phyloP scores from a whole-genome alignment of 2,888 invertebrate genomes.

The Drosophila anomelani region DNA sequence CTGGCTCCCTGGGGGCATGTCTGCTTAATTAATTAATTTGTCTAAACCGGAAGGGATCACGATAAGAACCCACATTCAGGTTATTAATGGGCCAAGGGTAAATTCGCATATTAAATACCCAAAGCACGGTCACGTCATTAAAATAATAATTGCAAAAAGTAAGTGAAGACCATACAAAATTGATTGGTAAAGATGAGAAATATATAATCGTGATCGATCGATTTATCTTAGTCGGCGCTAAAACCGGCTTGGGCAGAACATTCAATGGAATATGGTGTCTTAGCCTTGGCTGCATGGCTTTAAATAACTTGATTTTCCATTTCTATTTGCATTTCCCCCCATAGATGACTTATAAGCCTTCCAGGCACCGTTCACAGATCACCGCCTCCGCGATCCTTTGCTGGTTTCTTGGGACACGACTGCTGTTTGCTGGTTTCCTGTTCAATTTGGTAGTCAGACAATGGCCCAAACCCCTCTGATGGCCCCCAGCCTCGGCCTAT shows the following conservation, averaged over 20 bases:
- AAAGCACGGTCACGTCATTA: constrained; percentile 8
- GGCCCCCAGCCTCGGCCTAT: not conserved
- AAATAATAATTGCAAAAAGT: constrained; percentile 18
- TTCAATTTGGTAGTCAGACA: constrained; percentile 41
- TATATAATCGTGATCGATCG: constrained; percentile 17
- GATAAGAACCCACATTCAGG: constrained; percentile 5
- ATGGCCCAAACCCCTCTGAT: constrained; percentile 6
- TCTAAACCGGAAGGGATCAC: constrained; percentile 19
- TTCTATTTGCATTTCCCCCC: constrained; percentile 28
- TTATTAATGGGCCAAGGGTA: constrained; percentile 19
- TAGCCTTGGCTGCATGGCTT: not conserved
- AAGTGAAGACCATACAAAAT: constrained; percentile 8
- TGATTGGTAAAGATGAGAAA: constrained; percentile 6
- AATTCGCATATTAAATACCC: constrained; percentile 27
- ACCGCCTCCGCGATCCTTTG: constrained; percentile 11
- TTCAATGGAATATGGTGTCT: constrained; percentile 4
- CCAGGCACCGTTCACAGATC: constrained; percentile 1
- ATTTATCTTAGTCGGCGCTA: not conserved
- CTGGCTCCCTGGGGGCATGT: constrained; percentile 1
- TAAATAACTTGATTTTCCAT: constrained; percentile 12
- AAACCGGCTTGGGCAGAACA: constrained; percentile 30
- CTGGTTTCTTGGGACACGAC: constrained; percentile 4
- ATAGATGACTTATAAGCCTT: constrained; percentile 8
- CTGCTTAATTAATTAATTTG: constrained; percentile 25
- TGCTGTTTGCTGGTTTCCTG: constrained; percentile 32